Conservation (phyloP, 2,797 vertebrate genomes). For the Chiroxiphia lanceolata region DNA sequence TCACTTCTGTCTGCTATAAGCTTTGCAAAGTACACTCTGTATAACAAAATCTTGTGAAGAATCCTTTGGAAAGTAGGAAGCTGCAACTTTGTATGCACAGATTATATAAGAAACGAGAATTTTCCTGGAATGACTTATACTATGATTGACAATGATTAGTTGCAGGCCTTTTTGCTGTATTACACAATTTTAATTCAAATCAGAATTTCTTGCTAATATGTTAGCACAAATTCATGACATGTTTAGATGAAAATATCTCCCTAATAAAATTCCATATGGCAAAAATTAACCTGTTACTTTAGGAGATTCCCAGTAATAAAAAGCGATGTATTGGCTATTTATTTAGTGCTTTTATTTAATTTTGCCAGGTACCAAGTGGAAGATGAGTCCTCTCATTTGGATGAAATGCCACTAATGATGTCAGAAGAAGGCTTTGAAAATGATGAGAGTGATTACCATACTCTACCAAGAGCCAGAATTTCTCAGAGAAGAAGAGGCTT, state of each 20-base stretch:
- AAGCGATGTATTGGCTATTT: not conserved
- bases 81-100: not conserved
- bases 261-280: not conserved
- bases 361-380: conserved; percentile 87
- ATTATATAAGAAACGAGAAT: not conserved
- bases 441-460: conserved; percentile 96
- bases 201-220: not conserved
- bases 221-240: not conserved
- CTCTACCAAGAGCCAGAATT: conserved; percentile 88
- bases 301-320: not conserved
- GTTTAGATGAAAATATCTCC: not conserved
- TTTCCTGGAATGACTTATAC: not conserved
- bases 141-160: not conserved
- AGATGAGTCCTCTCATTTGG: conserved; percentile 92
- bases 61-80: not conserved
- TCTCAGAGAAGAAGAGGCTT: conserved; percentile 82
- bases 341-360: conserved; percentile 14
- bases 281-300: not conserved
- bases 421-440: conserved; percentile 98
- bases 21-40: not conserved
- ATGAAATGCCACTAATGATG: conserved; percentile 99
- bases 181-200: not conserved
- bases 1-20: not conserved
- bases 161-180: not conserved
- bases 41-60: not conserved